Evolutionary conservation across 2,888 invertebrate genomes (phyloP), one percentile per base, ranked within the genome.

Genomic region (Meloe dianella): DNA sequence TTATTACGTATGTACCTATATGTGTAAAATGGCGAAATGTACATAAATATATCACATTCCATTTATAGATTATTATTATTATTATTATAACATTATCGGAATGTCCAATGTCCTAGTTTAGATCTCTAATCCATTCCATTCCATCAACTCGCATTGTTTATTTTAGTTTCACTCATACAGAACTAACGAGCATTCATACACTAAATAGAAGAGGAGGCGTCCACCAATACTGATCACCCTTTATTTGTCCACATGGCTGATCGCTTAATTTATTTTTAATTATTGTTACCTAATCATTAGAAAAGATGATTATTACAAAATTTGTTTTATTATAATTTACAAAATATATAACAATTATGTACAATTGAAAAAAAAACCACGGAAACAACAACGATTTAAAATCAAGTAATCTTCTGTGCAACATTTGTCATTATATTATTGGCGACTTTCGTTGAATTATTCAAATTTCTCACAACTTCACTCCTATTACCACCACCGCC

Each of bases 1-100:
- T 68, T 70, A 70, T 68, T 75, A 71, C 71, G 68, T 72, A 72
- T 73, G 41, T 62, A 41, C 32, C 32, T 38, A n/a, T 41, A 17
- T n/a, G 17, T n/a, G 10, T 6, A 41, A n/a, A 41, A 20, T 20
- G 47, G 47, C 47, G 20, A 22, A 47, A 10, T 47, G 47, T 47
- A 47, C 20, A 47, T 47, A 47, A 47, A 47, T 47, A 47, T 47
- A 20, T 35, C 35, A 20, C 47, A 47, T 47, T 47, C 20, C 20
- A 47, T 47, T n/a, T 20, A 41, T 4, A 41, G 38, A 8, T n/a
- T n/a, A n/a, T n/a, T n/a, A n/a, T n/a, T n/a, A n/a, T n/a, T n/a
- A n/a, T n/a, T n/a, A n/a, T n/a, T n/a, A n/a, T n/a, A n/a, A n/a
- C n/a, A n/a, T n/a, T n/a, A n/a, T n/a, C n/a, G n/a, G n/a, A n/a